A percentile compares a stretch with the other conserved stretches of the same genome.
Evolutionary conservation across 2,113 vertebrate species (phyloP).

Genomic region (Stegastes partitus): DNA sequence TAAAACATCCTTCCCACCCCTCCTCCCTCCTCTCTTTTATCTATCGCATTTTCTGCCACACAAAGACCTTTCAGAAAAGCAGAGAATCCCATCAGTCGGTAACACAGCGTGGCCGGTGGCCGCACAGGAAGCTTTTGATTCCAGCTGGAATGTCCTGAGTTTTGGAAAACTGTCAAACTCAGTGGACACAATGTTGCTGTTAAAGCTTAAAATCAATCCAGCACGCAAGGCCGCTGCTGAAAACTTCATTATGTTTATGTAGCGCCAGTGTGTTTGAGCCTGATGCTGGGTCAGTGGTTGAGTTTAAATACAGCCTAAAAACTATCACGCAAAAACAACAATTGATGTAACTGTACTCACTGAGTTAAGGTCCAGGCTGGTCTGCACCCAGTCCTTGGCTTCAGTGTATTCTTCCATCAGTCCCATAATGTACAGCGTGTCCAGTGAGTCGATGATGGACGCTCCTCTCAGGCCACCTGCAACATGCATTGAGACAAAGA

Average conservation of each 20-base stretch:
- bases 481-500: constrained; percentile 23
- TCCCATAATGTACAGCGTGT: constrained; percentile 97
- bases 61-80: constrained; percentile 42
- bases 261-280: background rate
- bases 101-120: constrained; percentile 41
- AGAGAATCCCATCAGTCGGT: constrained; percentile 60
- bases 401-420: constrained; percentile 94
- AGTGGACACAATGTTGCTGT: constrained; percentile 51
- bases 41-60: constrained; percentile 59
- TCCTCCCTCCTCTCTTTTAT: constrained; percentile 33
- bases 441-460: constrained; percentile 94
- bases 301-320: constrained; percentile 1
- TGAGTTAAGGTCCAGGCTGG: constrained; percentile 92
- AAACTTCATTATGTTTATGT: constrained; percentile 44
- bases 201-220: constrained; percentile 59
- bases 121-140: constrained; percentile 68
- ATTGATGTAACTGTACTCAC: constrained; percentile 82
- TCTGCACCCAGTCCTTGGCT: constrained; percentile 94
- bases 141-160: constrained; percentile 51
- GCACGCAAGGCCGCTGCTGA: constrained; percentile 28
- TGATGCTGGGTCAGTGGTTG: background rate
- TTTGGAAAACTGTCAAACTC: constrained; percentile 56
- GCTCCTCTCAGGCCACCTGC: constrained; percentile 95
- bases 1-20: constrained; percentile 34
- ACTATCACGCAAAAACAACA: background rate